Percentiles rank a stretch among this genome's conserved stretches.
These are phyloP conservation scores for Eubasilissa splendida DNA, from an alignment of 2,888 invertebrate genomes.

Conservation along the genomic window DNA sequence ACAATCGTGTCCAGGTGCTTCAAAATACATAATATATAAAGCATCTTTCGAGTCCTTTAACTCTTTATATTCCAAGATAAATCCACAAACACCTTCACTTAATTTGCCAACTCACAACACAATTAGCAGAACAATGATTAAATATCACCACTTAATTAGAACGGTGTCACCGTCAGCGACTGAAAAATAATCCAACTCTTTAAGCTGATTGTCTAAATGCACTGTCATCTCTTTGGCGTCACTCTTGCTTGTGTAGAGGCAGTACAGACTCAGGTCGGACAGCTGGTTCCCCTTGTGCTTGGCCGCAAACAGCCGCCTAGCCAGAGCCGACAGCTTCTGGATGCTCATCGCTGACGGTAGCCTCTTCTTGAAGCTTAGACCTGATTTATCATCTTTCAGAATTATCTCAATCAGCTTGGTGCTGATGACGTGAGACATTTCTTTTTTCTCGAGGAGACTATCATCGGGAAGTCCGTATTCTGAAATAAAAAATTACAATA, in stretches of 20 bases:
- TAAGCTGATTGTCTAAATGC: conserved; percentile 85
- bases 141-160: conserved; percentile 75
- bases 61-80: too few relatives aligned
- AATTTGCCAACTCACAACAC: too few relatives aligned
- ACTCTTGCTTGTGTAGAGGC: conserved; percentile 68
- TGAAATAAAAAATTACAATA: conserved; percentile 65
- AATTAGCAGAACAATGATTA: too few relatives aligned
- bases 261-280: conserved; percentile 65
- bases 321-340: conserved; percentile 86
- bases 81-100: too few relatives aligned
- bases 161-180: conserved; percentile 88
- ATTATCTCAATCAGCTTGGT: conserved; percentile 78
- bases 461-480: conserved; percentile 89
- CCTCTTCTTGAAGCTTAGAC: conserved; percentile 79
- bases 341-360: conserved; percentile 85
- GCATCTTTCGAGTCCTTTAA: too few relatives aligned
- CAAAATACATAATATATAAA: too few relatives aligned
- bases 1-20: too few relatives aligned
- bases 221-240: conserved; percentile 79
- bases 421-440: conserved; percentile 74
- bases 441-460: conserved; percentile 74
- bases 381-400: conserved; percentile 70
- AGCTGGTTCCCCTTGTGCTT: conserved; percentile 50
- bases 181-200: conserved; percentile 87
- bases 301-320: conserved; percentile 80